These are phyloP conservation scores for Apis laboriosa DNA, from an alignment of 1,140 invertebrate genomes.

Conservation along the genomic window DNA sequence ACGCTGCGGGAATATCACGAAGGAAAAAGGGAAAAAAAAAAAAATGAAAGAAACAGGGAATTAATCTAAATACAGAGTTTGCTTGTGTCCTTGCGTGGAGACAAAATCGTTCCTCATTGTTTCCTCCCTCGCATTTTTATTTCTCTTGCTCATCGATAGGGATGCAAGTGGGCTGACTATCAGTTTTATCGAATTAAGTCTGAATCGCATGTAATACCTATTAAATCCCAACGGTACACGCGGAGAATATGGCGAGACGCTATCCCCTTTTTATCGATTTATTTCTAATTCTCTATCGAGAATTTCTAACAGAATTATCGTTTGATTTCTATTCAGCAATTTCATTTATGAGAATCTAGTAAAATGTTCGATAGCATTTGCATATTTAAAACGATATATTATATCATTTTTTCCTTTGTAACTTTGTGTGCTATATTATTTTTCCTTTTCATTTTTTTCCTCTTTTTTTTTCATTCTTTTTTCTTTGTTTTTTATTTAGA, in stretches of 20 bases:
- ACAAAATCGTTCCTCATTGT: slow-evolving; percentile 38
- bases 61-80: slow-evolving; percentile 64
- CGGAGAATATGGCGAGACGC: slow-evolving; percentile 22
- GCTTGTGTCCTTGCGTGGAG: slow-evolving; percentile 60
- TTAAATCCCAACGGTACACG: slow-evolving; percentile 46
- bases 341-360: neutral
- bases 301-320: neutral
- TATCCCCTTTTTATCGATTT: slow-evolving; percentile 34
- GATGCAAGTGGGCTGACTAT: slow-evolving; percentile 37
- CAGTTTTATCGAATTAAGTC: slow-evolving; percentile 67
- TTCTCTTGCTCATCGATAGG: slow-evolving; percentile 7
- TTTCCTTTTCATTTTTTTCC: too few species aligned
- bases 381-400: neutral
- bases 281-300: slow-evolving; percentile 14
- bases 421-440: neutral
- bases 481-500: neutral
- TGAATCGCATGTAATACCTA: slow-evolving; percentile 62
- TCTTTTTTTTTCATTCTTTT: too few species aligned
- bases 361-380: neutral
- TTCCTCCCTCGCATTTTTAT: slow-evolving; percentile 5
- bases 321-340: too few species aligned
- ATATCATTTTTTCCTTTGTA: neutral
- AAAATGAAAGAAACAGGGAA: slow-evolving; percentile 17
- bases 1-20: slow-evolving; percentile 62
- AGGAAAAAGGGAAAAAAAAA: slow-evolving; percentile 23